Evolutionary conservation across 2,797 vertebrate species (phyloP).

Genomic region (Acrossocheilus wenchowensis): DNA sequence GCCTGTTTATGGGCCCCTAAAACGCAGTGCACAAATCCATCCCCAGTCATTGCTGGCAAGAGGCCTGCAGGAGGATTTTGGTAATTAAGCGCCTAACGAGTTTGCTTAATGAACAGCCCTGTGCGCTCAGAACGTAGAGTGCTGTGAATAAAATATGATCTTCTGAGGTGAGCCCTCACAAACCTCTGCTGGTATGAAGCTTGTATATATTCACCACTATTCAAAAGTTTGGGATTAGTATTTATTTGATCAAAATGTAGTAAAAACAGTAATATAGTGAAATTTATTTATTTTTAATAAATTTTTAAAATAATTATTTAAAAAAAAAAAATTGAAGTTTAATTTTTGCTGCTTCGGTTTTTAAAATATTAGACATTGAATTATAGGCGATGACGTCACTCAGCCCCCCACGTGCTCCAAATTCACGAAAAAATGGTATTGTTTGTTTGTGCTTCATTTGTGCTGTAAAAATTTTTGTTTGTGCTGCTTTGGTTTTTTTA

Average conservation of each 20-base stretch:
- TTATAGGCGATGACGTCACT: no score
- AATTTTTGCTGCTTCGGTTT: no score
- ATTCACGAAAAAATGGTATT: no score
- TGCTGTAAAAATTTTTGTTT: no score
- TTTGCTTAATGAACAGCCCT: constrained; percentile 31
- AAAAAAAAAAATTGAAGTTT: no score
- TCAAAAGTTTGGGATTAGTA: neutral
- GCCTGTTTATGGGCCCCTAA: constrained; percentile 12
- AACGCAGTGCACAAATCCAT: constrained; percentile 41
- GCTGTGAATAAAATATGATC: neutral
- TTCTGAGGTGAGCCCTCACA: neutral
- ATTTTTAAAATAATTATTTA: neutral
- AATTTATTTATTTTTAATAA: no score
- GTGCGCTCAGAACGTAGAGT: neutral
- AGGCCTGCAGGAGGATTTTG: constrained; percentile 50
- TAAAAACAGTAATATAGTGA: neutral
- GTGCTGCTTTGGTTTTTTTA: no score
- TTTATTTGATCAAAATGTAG: neutral
- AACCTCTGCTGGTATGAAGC: neutral
- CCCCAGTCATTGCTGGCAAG: constrained; percentile 27
- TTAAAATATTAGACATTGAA: no score
- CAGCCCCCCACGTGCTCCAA: no score
- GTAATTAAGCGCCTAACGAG: constrained; percentile 53
- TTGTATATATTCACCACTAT: neutral
- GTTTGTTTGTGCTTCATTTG: no score